Base-by-base conservation (phyloP, 2,888 invertebrate species). In the Aspidapion aeneum region DNA sequence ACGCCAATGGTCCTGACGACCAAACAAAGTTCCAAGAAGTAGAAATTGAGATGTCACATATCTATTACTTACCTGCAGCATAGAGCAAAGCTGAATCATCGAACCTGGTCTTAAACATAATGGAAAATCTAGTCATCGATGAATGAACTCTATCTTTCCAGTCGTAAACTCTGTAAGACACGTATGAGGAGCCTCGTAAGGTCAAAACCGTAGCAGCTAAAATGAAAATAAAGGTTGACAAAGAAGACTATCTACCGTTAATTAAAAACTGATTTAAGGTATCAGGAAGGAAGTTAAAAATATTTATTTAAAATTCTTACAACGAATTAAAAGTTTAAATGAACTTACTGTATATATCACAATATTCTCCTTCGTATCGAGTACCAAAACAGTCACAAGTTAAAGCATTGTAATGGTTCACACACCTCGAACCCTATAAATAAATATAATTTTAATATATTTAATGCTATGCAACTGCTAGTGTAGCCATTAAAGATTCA, bases 341-440 rank as follows among this genome's bases (percentile, higher is more conserved):
- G 18, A 48, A 85, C 89, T 86, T 83, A 96, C 96, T 94, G 78
- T 91, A 92, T 72, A 93, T 90, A 81, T 95, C 93, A 81, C 96
- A 97, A 70, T 90, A 89, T 72, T 93, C 91, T 70, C 96, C 96
- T 81, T 96, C 96, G 79, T 94, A 94, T 73, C 88, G 85, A 1
- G 94, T 94, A 19, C 94, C 94, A 75, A 95, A 96, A 78, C 97
- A 97, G 77, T 96, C 95, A 77, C 96, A 97, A 18, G 91, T 90
- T 65, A 93, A 86, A 63, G 90, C 89, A 73, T 93, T 91, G 79
- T 96, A 97, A 76, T 94, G 93, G 80, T 96, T 96, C 66, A 96
- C 90, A 78, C 97, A 97, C 66, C 87, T 86, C 22, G 93, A 94
- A 50, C 93, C 92, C 75, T 35, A 35, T 35, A 7, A 35, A 35